Evolutionary conservation across 2,113 vertebrate genomes (phyloP).

Genomic region (Sturnus vulgaris): DNA sequence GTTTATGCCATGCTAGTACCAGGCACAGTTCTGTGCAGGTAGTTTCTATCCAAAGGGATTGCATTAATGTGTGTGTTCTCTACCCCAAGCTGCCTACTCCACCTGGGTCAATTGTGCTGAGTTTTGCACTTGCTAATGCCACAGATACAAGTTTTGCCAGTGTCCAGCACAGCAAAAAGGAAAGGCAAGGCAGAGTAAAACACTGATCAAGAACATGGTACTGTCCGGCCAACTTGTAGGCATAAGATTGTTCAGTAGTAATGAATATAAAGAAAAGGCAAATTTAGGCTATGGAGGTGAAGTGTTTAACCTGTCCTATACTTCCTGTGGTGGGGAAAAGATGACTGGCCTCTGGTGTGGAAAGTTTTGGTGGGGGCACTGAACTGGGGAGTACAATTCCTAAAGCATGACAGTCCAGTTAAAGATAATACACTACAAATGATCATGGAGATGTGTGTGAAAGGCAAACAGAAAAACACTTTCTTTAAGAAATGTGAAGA

Average conservation of each 20-base stretch:
- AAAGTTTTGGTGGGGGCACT: not conserved
- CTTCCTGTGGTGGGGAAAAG: not conserved
- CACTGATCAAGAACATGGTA: not conserved
- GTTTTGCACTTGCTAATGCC: not conserved
- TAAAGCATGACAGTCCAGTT: fast-evolving
- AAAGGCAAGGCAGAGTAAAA: not conserved
- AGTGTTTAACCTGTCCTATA: not conserved
- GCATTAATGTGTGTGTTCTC: not conserved
- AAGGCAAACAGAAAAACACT: not conserved
- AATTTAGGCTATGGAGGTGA: not conserved
- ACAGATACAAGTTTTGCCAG: not conserved
- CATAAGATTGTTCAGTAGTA: not conserved
- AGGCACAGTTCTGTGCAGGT: not conserved
- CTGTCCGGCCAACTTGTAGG: not conserved
- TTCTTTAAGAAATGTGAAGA: not conserved
- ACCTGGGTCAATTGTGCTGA: not conserved
- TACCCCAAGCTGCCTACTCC: not conserved
- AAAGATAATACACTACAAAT: not conserved
- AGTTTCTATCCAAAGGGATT: not conserved
- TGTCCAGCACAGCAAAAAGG: not conserved
- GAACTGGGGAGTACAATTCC: not conserved
- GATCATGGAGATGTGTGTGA: not conserved
- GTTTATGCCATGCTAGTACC: not conserved
- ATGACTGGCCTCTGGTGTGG: not conserved
- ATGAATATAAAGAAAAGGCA: not conserved